Evolutionary conservation across 2,888 invertebrate genomes (phyloP), one percentile per base, ranked within the genome.

Genomic region (Nudaria mundana): DNA sequence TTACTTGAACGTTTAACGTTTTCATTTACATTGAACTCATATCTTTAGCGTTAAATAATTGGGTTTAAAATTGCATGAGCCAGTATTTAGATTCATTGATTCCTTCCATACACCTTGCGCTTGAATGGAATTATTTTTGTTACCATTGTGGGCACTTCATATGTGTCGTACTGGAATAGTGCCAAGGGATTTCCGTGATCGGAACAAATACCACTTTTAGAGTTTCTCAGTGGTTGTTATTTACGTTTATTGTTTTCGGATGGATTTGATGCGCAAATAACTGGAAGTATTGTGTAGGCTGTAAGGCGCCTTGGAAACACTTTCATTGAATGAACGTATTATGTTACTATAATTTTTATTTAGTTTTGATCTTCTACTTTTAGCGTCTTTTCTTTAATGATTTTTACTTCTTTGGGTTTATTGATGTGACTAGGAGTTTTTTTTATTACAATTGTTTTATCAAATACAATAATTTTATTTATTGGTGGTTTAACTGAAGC

Each of bases 41-140:
- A 48, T 44, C 34, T 44, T 59, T 41, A 30, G 8, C 11, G 12
- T 24, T 10, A 15, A 10, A 12, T 28, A 31, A 51, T 63, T 56
- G 37, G 43, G 48, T 47, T 56, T 45, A 66, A 40, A 59, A 55
- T 66, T 46, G 53, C 40, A 42, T 37, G 34, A 55, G 40, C 42
- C 52, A 52, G 48, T 49, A 56, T 64, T 58, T 53, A 48, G 53
- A 64, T 63, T 72, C 66, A 73, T 76, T 76, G 68, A 75, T 77
- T 75, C 67, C 69, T 69, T 66, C 76, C 76, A 70, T 69, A 59
- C 63, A 71, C 71, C 69, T 70, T 66, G 48, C 44, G 43, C 75
- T 74, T 82, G 77, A 85, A 85, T 82, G 83, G 77, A 75, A 81
- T n/a, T 85, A 85, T 86, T 85, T 82, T 79, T 67, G 81, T 71